Evolutionary conservation across 2,113 vertebrate genomes (phyloP).

Genomic region (Phoenicopterus ruber): DNA sequence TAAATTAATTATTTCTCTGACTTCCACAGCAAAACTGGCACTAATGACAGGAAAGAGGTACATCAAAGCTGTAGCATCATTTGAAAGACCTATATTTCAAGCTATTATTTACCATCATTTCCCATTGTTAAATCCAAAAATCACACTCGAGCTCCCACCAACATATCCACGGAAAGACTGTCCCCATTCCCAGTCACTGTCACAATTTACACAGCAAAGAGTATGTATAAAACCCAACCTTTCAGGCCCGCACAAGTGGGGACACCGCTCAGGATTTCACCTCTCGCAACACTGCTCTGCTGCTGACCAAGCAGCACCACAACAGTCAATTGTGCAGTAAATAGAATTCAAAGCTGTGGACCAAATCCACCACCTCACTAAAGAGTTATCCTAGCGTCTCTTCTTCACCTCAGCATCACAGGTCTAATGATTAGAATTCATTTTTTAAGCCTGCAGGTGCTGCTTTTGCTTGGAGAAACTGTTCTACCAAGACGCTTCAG

Average conservation of each 20-base stretch:
- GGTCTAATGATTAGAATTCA: neutral
- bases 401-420: neutral
- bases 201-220: neutral
- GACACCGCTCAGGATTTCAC: neutral
- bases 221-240: neutral
- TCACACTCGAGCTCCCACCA: neutral
- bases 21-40: neutral
- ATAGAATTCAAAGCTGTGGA: neutral
- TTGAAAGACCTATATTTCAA: neutral
- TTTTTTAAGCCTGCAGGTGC: neutral
- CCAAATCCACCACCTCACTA: neutral
- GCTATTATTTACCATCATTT: neutral
- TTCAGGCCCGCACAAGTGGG: accelerated
- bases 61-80: neutral
- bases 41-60: neutral
- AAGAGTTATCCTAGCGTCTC: neutral
- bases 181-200: neutral
- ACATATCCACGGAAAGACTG: neutral
- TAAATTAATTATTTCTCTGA: neutral
- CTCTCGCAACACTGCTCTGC: neutral
- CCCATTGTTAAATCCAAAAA: neutral
- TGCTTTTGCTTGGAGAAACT: neutral
- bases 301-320: neutral
- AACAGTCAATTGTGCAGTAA: neutral
- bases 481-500: neutral